Percentiles rank a stretch among this genome's conserved stretches.
These are phyloP conservation scores for Leucoraja erinaceus DNA, from an alignment of 2,113 vertebrate species.

Conservation along the genomic window DNA sequence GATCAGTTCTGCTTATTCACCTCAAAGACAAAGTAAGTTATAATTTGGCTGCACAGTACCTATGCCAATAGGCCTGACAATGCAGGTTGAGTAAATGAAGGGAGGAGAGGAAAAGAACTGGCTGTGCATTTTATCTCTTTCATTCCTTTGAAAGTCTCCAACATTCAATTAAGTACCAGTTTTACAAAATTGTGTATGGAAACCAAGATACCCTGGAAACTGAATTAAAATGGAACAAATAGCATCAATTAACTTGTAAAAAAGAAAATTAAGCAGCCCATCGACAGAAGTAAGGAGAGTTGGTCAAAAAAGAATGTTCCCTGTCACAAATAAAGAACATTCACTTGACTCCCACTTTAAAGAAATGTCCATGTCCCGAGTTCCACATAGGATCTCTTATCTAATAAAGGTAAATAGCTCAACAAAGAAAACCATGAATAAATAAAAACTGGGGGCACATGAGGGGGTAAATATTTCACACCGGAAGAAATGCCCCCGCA, in stretches of 20 bases:
- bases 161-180: background rate
- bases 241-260: too few relatives aligned
- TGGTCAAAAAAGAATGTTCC: background rate
- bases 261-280: background rate
- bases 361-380: background rate
- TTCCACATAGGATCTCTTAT: background rate
- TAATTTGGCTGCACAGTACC: background rate
- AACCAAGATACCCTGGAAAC: background rate
- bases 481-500: background rate
- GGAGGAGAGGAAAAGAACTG: too few relatives aligned
- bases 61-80: too few relatives aligned
- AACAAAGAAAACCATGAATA: constrained; percentile 9
- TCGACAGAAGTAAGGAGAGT: background rate
- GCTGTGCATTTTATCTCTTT: background rate
- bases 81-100: background rate
- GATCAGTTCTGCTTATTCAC: background rate
- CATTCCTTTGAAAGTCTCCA: background rate
- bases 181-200: background rate
- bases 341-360: background rate
- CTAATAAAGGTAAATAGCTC: constrained; percentile 20
- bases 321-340: background rate
- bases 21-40: too few relatives aligned
- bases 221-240: background rate
- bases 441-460: constrained; percentile 14
- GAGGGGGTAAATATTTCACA: constrained; percentile 10